phyloP scores from a whole-genome alignment of 2,888 invertebrate species.

The Mayetiola destructor region DNA sequence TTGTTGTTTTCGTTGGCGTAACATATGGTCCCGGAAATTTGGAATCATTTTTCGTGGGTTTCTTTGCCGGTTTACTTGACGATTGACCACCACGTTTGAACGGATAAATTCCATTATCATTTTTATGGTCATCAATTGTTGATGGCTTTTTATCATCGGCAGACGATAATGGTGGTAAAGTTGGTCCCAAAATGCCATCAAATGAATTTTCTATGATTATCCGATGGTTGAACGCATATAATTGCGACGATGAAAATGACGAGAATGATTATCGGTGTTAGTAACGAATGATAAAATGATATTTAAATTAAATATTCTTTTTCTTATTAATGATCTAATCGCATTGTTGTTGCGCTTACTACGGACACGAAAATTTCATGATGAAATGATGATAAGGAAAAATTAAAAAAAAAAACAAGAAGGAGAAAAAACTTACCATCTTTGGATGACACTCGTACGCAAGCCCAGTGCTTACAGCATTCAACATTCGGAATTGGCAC shows the following conservation, averaged over 20 bases:
- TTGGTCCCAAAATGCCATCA: too few species aligned
- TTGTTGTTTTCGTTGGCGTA: conserved; percentile 32
- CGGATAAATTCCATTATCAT: conserved; percentile 20
- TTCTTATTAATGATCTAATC: too few species aligned
- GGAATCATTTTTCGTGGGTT: conserved; percentile 24
- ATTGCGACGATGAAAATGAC: too few species aligned
- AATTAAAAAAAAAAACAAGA: background rate
- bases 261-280: too few species aligned
- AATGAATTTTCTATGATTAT: too few species aligned
- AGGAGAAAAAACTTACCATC: background rate
- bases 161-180: background rate
- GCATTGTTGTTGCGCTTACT: too few species aligned
- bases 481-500: conserved; percentile 57
- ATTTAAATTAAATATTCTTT: too few species aligned
- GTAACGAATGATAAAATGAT: too few species aligned
- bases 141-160: background rate
- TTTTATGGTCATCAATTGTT: background rate
- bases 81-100: conserved; percentile 26
- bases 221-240: too few species aligned
- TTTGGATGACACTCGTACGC: conserved; percentile 31
- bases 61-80: conserved; percentile 21
- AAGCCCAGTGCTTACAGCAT: conserved; percentile 72
- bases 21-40: conserved; percentile 28
- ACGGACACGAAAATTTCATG: too few species aligned
- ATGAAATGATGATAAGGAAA: background rate